Base-by-base conservation (phyloP, 2,113 vertebrate genomes). In the Chamaea fasciata region DNA sequence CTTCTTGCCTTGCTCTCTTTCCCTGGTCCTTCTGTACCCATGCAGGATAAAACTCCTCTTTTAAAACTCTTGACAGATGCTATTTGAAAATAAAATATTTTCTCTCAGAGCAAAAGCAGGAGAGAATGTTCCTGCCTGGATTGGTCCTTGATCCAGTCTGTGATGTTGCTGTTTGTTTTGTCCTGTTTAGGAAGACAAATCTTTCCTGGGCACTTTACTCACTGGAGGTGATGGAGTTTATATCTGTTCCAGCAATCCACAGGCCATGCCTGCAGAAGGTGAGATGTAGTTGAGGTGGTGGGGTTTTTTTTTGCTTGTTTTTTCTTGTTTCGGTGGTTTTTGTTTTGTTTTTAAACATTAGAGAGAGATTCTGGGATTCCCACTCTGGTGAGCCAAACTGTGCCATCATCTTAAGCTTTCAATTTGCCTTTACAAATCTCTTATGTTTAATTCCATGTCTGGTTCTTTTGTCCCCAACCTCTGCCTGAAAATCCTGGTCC, bases 251-350 rank as follows among this genome's bases (percentile, higher is more conserved):
- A 98, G 96, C 96, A 98, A 97, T 80, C 97, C 96, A 10, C 98
- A 98, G n/a, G 97, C 98, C 57, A 94, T 96, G 60, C 98, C 98
- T 59, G 98, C 98, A 89, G 98, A 99, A 98, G 99, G 99, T 99
- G 97, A 98, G 97, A 24, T 52, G 7, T 7, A 20, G 5, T 13
- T 70, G 22, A 8, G n/a, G 1, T 23, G 18, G 7, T 28, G 49
- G 5, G 5, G 7, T 53, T 12, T 20, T 27, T 23, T 23, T 19
- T 35, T 20, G 1, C 6, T 41, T 39, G 1, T 35, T 50, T 76
- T 76, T 41, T 22, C 21, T 55, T 44, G 14, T 35, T 64, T 31
- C n/a, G 4, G 1, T 41, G 3, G 1, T 5, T 62, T 50, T 24
- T 33, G 7, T 9, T 47, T 19, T 22, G 3, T 23, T 69, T 83